Conservation (phyloP, 2,888 invertebrate genomes). For the Linnaemya tessellans region DNA sequence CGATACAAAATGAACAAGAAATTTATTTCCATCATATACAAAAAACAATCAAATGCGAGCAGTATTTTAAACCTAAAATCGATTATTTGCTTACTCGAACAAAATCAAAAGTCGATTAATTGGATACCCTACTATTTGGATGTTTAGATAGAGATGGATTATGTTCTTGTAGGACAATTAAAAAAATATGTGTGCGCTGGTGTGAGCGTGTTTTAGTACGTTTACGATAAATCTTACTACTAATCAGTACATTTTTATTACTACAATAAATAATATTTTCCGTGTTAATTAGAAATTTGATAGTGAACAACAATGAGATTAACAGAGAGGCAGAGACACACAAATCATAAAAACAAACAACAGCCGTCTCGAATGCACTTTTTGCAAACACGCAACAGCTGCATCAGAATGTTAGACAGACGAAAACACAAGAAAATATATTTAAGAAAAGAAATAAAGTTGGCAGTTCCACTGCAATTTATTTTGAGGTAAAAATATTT, state of each 20-base stretch:
- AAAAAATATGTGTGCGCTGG: not conserved
- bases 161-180: not conserved
- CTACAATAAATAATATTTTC: conserved; percentile 79
- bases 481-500: no score
- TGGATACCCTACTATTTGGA: not conserved
- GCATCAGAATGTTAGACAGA: not conserved
- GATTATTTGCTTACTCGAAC: not conserved
- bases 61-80: no score
- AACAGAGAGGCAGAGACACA: conserved; percentile 1
- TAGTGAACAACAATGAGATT: conserved; percentile 71
- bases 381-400: not conserved
- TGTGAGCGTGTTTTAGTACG: not conserved
- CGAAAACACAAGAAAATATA: no score
- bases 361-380: conserved; percentile 10
- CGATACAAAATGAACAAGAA: no score
- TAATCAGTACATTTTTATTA: conserved; percentile 81
- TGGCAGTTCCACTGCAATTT: no score
- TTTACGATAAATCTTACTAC: conserved; percentile 61
- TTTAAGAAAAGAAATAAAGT: no score
- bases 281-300: conserved; percentile 81
- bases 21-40: no score
- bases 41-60: no score
- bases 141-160: not conserved
- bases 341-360: not conserved
- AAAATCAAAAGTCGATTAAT: no score